Evolutionary conservation across 2,113 vertebrate genomes (phyloP).

Genomic region (Oncorhynchus keta): DNA sequence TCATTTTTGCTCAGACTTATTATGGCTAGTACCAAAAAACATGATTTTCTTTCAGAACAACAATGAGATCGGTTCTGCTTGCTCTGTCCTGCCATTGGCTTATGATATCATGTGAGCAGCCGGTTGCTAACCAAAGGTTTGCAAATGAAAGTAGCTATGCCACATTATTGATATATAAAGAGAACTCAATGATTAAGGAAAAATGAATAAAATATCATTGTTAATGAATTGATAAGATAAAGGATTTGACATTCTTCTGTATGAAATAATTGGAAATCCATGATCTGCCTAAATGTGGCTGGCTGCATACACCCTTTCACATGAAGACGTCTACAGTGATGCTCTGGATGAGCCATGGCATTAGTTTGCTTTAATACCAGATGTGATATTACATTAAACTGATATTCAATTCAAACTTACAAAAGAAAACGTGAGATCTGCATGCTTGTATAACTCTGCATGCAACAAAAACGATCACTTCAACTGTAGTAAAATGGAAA

Average conservation of each 20-base stretch:
- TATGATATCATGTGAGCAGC: not conserved
- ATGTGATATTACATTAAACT: not conserved
- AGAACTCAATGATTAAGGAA: not conserved
- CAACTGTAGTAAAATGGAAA: not conserved
- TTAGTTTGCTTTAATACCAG: not conserved
- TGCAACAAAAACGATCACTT: not conserved
- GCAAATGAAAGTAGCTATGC: not conserved
- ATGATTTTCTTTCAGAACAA: not conserved
- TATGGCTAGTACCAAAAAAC: not conserved
- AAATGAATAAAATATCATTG: not conserved
- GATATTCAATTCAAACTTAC: not conserved
- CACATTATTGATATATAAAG: not conserved
- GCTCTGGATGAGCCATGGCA: constrained; percentile 2
- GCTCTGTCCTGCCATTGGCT: not conserved
- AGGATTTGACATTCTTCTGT: not conserved
- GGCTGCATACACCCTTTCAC: too few relatives aligned
- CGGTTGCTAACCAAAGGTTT: not conserved
- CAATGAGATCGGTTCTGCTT: not conserved
- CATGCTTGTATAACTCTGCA: constrained; percentile 12
- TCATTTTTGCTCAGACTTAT: not conserved
- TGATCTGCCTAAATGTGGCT: not conserved
- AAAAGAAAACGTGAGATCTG: not conserved
- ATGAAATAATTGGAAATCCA: not conserved
- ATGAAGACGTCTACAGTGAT: too few relatives aligned
- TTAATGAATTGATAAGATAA: not conserved